Evolutionary conservation across 2,113 vertebrate species (phyloP).

Genomic region (Morone saxatilis): DNA sequence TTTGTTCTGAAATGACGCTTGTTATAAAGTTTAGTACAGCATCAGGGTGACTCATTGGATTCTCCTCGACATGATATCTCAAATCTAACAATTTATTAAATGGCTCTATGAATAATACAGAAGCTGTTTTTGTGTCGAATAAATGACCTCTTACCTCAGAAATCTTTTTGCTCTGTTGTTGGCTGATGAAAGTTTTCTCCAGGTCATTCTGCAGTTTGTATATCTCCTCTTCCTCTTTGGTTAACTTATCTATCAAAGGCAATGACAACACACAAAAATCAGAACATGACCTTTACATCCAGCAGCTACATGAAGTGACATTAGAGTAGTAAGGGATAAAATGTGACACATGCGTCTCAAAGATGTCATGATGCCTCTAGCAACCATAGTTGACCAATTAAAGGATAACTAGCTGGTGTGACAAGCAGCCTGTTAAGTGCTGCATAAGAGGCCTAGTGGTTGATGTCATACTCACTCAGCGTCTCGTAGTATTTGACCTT

Average conservation of each 20-base stretch:
- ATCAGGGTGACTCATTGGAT: constrained; percentile 56
- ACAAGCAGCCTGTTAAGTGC: neutral
- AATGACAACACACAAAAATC: constrained; percentile 36
- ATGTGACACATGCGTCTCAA: neutral
- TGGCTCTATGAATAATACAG: constrained; percentile 46
- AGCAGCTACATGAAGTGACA: neutral
- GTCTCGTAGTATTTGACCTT: constrained; percentile 96
- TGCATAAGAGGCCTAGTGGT: neutral
- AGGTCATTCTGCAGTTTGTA: constrained; percentile 96
- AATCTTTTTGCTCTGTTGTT: constrained; percentile 87
- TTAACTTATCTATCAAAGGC: constrained; percentile 86
- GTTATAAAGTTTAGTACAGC: constrained; percentile 31
- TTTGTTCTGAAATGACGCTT: constrained; percentile 39
- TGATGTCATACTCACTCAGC: constrained; percentile 89
- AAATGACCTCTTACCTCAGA: constrained; percentile 87
- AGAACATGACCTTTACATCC: constrained; percentile 3
- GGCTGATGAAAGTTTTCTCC: constrained; percentile 91
- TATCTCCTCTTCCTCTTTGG: constrained; percentile 98
- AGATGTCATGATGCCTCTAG: neutral
- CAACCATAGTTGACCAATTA: neutral
- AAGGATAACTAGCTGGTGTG: neutral
- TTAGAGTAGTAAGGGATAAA: neutral
- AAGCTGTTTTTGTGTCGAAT: constrained; percentile 45
- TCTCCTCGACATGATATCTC: constrained; percentile 37
- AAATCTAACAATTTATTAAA: constrained; percentile 2